phyloP scores from a whole-genome alignment of 1,140 invertebrate species.

The Caenorhabditis latens region DNA sequence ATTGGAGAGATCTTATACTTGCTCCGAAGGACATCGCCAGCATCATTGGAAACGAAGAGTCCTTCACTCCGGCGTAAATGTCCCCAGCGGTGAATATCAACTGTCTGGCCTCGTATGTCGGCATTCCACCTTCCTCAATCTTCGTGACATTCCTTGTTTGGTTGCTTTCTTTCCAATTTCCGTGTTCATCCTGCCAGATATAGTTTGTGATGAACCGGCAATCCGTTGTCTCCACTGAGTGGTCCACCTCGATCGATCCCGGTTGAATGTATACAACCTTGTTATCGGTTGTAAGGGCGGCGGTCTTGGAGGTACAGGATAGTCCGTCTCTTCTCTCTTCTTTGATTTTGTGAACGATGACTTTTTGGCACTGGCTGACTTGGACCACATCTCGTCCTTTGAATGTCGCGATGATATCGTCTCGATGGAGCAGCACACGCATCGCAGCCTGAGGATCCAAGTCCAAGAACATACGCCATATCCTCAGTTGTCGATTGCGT shows the following conservation, averaged over 20 bases:
- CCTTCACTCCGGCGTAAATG: no score
- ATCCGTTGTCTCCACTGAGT: neutral
- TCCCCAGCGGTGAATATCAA: no score
- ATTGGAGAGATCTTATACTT: no score
- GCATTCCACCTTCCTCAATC: no score
- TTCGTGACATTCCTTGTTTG: no score
- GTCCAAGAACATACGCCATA: neutral
- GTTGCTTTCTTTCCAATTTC: no score
- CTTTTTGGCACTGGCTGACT: neutral
- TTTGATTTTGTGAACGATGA: neutral
- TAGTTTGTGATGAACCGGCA: neutral
- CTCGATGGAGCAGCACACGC: slow-evolving; percentile 3
- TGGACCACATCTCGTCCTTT: neutral
- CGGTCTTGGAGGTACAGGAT: neutral
- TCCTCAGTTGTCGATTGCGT: neutral
- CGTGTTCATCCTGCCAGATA: no score
- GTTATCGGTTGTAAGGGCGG: neutral
- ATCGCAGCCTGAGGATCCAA: slow-evolving; percentile 2
- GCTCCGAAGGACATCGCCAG: no score
- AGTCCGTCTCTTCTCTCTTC: neutral
- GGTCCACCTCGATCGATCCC: neutral
- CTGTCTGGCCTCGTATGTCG: no score
- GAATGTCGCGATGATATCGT: slow-evolving; percentile 14
- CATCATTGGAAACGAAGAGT: no score
- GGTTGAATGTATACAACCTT: neutral